phyloP scores from a whole-genome alignment of 2,888 invertebrate genomes.

The Helobdella robusta region DNA sequence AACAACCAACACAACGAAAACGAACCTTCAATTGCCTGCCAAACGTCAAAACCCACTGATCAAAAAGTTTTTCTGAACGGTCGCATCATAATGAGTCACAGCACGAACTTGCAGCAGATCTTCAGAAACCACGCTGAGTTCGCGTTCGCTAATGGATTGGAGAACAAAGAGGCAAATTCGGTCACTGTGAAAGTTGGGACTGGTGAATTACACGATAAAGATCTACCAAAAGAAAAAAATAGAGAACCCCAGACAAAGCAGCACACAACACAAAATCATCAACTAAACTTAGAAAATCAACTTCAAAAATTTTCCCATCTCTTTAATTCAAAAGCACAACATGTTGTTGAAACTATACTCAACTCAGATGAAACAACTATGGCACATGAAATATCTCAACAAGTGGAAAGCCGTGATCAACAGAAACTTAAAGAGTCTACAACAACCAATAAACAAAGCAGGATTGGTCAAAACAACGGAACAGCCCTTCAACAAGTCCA shows the following conservation, averaged over 20 bases:
- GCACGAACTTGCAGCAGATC: slow-evolving; percentile 22
- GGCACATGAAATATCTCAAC: not conserved
- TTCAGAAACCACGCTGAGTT: slow-evolving; percentile 17
- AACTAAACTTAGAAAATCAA: too few species aligned
- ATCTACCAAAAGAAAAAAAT: too few species aligned
- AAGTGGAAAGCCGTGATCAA: not conserved
- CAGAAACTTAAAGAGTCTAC: not conserved
- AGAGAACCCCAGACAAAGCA: not conserved
- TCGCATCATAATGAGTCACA: slow-evolving; percentile 21
- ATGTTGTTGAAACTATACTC: too few species aligned
- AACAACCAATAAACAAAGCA: not conserved
- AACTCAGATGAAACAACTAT: too few species aligned
- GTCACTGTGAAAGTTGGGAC: too few species aligned
- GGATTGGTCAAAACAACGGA: not conserved
- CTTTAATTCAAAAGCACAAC: too few species aligned
- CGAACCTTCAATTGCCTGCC: not conserved
- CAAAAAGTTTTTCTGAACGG: slow-evolving; percentile 23
- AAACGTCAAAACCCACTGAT: slow-evolving; percentile 19
- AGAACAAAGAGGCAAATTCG: too few species aligned
- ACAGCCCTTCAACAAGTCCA: not conserved
- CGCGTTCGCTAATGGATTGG: not conserved
- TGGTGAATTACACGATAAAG: too few species aligned
- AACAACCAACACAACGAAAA: not conserved
- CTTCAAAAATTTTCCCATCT: too few species aligned
- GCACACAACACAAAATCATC: not conserved